phyloP scores from a whole-genome alignment of 2,113 vertebrate species.

The Larimichthys polyactis region DNA sequence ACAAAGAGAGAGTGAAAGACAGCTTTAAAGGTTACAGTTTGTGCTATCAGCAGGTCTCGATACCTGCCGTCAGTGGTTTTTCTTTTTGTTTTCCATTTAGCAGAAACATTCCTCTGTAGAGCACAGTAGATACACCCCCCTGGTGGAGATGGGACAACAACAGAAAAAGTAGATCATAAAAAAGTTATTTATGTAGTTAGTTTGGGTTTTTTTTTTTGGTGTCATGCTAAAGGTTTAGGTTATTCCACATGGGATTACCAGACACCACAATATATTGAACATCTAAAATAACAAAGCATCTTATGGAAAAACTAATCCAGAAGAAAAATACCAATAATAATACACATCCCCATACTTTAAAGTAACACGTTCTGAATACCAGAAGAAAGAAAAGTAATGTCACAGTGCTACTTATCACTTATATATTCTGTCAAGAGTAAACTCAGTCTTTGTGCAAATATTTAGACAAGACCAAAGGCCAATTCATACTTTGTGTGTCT shows the following conservation, averaged over 20 bases:
- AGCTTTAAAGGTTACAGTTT: conserved; percentile 73
- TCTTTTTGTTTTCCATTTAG: conserved; percentile 18
- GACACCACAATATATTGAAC: too few relatives aligned
- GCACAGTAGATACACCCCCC: conserved; percentile 46
- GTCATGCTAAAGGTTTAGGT: too few relatives aligned
- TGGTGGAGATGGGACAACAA: conserved; percentile 47
- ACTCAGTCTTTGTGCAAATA: too few relatives aligned
- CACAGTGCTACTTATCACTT: neutral
- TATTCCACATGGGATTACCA: too few relatives aligned
- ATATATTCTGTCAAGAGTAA: neutral
- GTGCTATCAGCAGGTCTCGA: conserved; percentile 64
- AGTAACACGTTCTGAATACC: neutral
- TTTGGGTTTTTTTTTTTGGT: too few relatives aligned
- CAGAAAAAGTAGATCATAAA: neutral
- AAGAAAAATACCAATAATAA: neutral
- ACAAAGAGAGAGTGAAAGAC: conserved; percentile 35
- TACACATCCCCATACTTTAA: neutral
- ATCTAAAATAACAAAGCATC: too few relatives aligned
- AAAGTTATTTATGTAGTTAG: too few relatives aligned
- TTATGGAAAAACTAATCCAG: neutral
- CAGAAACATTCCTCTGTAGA: conserved; percentile 50
- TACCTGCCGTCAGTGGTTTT: conserved; percentile 38
- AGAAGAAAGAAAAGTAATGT: too few relatives aligned
- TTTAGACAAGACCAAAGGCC: neutral
- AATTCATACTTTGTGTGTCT: too few relatives aligned